phyloP scores from a whole-genome alignment of 2,888 invertebrate genomes.

The Hydropsyche betteni region DNA sequence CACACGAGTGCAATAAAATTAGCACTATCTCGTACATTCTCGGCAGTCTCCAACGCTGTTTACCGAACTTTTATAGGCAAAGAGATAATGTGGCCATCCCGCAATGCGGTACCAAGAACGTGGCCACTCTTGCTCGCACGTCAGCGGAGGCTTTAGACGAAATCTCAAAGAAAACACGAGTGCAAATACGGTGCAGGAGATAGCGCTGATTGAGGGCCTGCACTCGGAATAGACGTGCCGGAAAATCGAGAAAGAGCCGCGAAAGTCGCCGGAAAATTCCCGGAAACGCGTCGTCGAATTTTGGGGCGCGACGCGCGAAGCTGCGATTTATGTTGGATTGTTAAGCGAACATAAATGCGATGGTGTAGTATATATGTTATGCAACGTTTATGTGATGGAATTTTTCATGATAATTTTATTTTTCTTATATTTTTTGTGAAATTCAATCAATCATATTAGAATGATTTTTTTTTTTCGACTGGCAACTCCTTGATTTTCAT shows the following conservation, averaged over 20 bases:
- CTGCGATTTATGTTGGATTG: neutral
- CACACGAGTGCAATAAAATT: neutral
- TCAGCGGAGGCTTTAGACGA: neutral
- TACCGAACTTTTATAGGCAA: neutral
- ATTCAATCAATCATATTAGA: no score
- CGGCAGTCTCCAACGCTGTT: neutral
- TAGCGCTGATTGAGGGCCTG: neutral
- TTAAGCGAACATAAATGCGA: neutral
- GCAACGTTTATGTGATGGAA: no score
- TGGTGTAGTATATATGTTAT: no score
- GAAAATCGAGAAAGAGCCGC: neutral
- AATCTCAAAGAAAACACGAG: conserved; percentile 16
- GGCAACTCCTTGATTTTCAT: no score
- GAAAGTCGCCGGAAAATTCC: neutral
- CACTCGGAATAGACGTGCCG: neutral
- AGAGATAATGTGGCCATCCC: neutral
- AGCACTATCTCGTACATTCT: neutral
- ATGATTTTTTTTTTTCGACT: no score
- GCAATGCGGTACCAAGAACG: conserved; percentile 11
- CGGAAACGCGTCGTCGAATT: neutral
- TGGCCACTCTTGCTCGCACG: no score
- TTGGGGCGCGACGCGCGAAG: neutral
- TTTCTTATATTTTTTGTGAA: no score
- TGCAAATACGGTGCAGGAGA: neutral
- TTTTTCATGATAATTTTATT: no score